Evolutionary conservation across 2,113 vertebrate species (phyloP), one percentile per base, ranked within the genome.

Genomic region (Dicrurus megarhynchus): DNA sequence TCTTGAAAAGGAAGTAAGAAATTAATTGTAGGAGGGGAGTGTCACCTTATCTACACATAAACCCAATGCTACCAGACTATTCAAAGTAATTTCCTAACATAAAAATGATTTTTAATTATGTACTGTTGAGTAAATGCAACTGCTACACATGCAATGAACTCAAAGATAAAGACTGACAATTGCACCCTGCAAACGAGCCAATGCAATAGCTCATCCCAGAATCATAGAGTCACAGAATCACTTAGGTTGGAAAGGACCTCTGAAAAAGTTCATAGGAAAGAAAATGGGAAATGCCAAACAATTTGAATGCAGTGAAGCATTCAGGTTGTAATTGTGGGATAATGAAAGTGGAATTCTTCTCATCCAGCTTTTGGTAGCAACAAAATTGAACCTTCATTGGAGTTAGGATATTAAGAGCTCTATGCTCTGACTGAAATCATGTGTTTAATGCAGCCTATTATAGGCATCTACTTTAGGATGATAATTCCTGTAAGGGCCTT

Each of bases 1-100:
- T 35, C 98, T 99, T 94, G 39, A 93, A 97, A 87, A 93, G 16
- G 26, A 78, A 90, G 78, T 14, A 83, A 83, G 57, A 90, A 53
- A 59, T 60, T 82, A 56, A 61, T 46, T 76, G 20, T 46, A 76
- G 22, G 13, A 84, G 16, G 27, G 28, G 7, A 92, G 32, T 37
- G 70, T 52, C 56, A 70, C 22, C 16, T 60, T 79, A 27, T 26
- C 24, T 60, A 85, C 11, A 73, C 6, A n/a, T 46, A 87, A 85
- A 70, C 14, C 5, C 16, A 82, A 33, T 24, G 50, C 16, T 65
- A 87, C 16, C 12, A 60, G 21, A 52, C 32, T 77, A 22, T 16
- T 50, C 33, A 91, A 33, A 89, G 37, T 30, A 59, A 49, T 59
- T 63, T 85, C 12, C 21, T 61, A 80, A 82, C 7, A 65, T 11